phyloP scores from a whole-genome alignment of 92 coral and sea anemone genomes.

The Palythoa grandiflora region DNA sequence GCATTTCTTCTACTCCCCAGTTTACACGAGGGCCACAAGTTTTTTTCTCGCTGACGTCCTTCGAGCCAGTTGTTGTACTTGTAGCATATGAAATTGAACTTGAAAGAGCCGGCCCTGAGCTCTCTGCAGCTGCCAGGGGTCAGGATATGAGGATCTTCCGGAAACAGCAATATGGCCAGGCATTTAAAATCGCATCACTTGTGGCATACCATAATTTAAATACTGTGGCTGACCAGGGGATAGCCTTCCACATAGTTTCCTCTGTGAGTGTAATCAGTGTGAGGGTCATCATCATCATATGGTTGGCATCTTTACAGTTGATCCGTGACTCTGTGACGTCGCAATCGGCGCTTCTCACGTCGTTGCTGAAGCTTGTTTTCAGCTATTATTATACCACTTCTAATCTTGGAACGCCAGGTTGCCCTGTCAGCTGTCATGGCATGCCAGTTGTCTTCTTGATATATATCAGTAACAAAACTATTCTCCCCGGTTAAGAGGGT shows the following conservation, averaged over 20 bases:
- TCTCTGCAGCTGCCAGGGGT: slow-evolving; percentile 25
- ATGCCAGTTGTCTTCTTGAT: no score
- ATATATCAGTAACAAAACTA: no score
- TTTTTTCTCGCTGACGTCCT: slow-evolving; percentile 18
- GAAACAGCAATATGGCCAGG: slow-evolving; percentile 19
- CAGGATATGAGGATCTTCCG: slow-evolving; percentile 17
- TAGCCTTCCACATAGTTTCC: slow-evolving; percentile 24
- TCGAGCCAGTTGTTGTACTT: slow-evolving; percentile 18
- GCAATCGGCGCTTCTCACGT: no score
- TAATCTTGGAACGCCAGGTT: no score
- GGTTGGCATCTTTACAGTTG: no score
- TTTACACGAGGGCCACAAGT: slow-evolving; percentile 33
- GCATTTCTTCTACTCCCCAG: slow-evolving; percentile 27
- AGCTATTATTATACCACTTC: no score
- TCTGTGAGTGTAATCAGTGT: slow-evolving; percentile 19
- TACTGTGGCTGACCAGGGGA: slow-evolving; percentile 17
- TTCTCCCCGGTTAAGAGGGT: no score
- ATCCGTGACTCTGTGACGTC: no score
- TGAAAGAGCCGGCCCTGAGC: slow-evolving; percentile 16
- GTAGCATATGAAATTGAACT: slow-evolving; percentile 8
- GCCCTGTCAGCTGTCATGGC: no score
- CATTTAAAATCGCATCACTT: slow-evolving; percentile 6
- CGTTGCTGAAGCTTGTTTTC: no score
- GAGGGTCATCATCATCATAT: no score
- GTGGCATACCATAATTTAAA: slow-evolving; percentile 16